Evolutionary conservation across 2,113 vertebrate species (phyloP), one percentile per base, ranked within the genome.

Genomic region (Oxyruncus cristatus): DNA sequence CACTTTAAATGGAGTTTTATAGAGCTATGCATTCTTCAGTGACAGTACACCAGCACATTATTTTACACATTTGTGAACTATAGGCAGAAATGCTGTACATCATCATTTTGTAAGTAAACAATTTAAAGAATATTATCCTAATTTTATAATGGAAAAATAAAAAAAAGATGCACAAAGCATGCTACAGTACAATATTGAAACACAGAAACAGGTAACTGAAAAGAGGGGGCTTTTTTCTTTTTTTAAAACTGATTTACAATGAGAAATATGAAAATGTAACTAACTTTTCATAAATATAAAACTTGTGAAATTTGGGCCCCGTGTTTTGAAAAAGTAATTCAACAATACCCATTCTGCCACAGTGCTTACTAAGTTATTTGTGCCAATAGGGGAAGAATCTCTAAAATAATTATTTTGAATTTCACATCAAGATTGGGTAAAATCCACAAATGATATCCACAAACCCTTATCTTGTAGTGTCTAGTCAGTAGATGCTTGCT

Each of bases 131-230:
- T 92, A 85, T 81, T 92, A 90, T 96, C 94, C 85, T 89, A 63
- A n/a, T 77, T 83, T 95, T 93, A 88, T 26, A 65, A 97, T 75
- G 80, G 90, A 91, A 91, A 85, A 95, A 92, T 92, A 61, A 90
- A 95, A 96, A 90, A 78, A 97, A 94, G 63, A 94, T 96, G 94
- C 87, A 53, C 82, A 89, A 96, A 96, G 73, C 89, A 91, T 95
- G 94, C 92, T 96, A 96, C 94, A 97, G 93, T 96, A 97, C 94
- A 91, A 95, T 95, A 97, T 95, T 96, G 96, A 75, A 97, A 85
- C 92, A 96, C 71, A 97, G 91, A 95, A 95, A 78, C 90, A 95
- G 79, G 76, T 92, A 95, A 95, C 76, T 88, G 83, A 96, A 97
- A 96, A 97, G 93, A 96, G 35, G 35, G 89, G 73, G 35, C 37